Base-by-base conservation (phyloP, 2,888 invertebrate species). In the Euclidia mi region DNA sequence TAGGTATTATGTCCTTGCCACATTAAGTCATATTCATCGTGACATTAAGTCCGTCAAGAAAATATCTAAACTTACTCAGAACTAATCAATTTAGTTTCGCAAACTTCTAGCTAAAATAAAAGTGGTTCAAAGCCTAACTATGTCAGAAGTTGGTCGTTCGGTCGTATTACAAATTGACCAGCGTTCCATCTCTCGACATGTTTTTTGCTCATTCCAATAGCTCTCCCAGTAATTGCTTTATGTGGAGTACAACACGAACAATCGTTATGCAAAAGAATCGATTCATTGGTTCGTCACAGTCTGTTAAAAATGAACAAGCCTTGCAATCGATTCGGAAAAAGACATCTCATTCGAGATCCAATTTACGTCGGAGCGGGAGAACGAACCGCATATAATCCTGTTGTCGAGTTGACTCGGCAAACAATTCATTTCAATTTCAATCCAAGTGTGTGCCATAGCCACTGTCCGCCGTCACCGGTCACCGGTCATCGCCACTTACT, bases 391-490 rank as follows among this genome's bases (percentile, higher is more conserved):
- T 79, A 85, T 84, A 85, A 84, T 84, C 82, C 81, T 79, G 82
- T 76, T 76, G 78, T 74, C 71, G 67, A 77, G 84, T 82, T 78
- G 82, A 84, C 87, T 87, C 83, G 62, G 82, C 89, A 90, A 91
- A 92, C 92, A 91, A 90, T 91, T 90, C 87, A 92, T 91, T 91
- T 89, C 87, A 87, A 88, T 91, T 90, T 83, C 86, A 85, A 84
- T 87, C 81, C 78, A 76, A 82, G 82, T 77, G 82, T 76, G 65
- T 78, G 81, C 77, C 80, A 78, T 73, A 71, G 67, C 74, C 76
- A 81, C 72, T 68, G 71, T 62, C 65, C 62, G 77, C 70, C 69
- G 78, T 70, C n/a, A n/a, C n/a, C n/a, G n/a, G n/a, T n/a, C n/a
- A n/a, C n/a, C n/a, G n/a, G n/a, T n/a, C n/a, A n/a, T n/a, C 68